A percentile compares a stretch with the other conserved stretches of the same genome.
Conservation (phyloP, 2,113 vertebrate genomes). For the Pheucticus melanocephalus region DNA sequence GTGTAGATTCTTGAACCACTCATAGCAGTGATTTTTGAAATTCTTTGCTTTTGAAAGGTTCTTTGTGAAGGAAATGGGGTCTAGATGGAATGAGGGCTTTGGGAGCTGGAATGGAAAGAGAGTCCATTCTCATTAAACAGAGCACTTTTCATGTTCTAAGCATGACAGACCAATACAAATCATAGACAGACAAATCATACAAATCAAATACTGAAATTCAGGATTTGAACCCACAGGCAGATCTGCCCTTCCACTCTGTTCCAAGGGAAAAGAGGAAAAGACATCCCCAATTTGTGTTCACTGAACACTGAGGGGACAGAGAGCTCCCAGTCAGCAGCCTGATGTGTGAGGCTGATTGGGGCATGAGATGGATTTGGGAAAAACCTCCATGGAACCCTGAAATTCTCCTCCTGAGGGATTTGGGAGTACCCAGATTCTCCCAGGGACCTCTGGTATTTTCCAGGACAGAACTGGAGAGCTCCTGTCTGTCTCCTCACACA, state of each 20-base stretch:
- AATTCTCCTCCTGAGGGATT: not conserved
- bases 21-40: constrained; percentile 55
- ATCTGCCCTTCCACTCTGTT: not conserved
- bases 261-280: not conserved
- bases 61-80: constrained; percentile 40
- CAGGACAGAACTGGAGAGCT: not conserved
- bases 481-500: not conserved
- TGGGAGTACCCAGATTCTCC: not conserved
- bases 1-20: not conserved
- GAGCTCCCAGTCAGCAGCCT: not conserved
- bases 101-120: not conserved
- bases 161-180: not conserved
- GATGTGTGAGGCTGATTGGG: rapidly evolving
- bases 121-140: not conserved
- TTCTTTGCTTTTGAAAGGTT: constrained; percentile 61
- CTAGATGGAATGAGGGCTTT: not conserved
- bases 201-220: not conserved
- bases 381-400: not conserved
- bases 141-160: not conserved
- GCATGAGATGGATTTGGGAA: not conserved
- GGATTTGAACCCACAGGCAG: not conserved
- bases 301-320: not conserved
- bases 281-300: not conserved
- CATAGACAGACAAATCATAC: not conserved
- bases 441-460: not conserved